Evolutionary conservation across 2,113 vertebrate species (phyloP).

Genomic region (Tachycineta bicolor): DNA sequence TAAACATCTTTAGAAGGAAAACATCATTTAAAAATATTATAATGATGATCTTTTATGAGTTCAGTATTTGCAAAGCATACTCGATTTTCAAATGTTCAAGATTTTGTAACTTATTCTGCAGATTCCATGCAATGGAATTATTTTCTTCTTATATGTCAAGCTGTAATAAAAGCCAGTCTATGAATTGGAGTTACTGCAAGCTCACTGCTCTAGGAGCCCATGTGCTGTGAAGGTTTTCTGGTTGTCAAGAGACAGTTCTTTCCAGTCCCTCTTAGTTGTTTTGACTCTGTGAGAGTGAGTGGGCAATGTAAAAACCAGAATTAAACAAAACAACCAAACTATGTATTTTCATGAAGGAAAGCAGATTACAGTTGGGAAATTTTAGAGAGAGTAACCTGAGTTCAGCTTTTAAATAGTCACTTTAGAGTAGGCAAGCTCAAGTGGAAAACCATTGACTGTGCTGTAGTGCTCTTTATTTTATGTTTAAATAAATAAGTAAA

Average conservation of each 20-base stretch:
- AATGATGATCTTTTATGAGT: background rate
- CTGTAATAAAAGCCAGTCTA: background rate
- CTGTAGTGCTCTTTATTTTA: background rate
- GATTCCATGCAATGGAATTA: background rate
- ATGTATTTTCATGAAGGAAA: background rate
- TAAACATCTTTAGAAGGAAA: background rate
- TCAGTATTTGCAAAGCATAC: background rate
- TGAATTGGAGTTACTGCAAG: background rate
- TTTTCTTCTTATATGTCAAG: background rate
- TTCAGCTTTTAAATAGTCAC: background rate
- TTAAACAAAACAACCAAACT: background rate
- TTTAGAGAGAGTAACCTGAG: background rate
- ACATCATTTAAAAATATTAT: background rate
- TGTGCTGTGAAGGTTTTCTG: background rate
- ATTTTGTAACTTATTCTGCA: background rate
- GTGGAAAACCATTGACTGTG: background rate
- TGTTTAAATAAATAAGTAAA: background rate
- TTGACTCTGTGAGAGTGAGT: background rate
- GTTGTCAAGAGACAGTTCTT: background rate
- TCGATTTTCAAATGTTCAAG: background rate
- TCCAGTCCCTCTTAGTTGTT: background rate
- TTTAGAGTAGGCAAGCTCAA: background rate
- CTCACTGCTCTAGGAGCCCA: background rate
- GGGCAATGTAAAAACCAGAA: background rate
- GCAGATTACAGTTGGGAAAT: background rate